These are phyloP conservation scores for Alosa sapidissima DNA, from an alignment of 2,797 vertebrate species.

Conservation along the genomic window DNA sequence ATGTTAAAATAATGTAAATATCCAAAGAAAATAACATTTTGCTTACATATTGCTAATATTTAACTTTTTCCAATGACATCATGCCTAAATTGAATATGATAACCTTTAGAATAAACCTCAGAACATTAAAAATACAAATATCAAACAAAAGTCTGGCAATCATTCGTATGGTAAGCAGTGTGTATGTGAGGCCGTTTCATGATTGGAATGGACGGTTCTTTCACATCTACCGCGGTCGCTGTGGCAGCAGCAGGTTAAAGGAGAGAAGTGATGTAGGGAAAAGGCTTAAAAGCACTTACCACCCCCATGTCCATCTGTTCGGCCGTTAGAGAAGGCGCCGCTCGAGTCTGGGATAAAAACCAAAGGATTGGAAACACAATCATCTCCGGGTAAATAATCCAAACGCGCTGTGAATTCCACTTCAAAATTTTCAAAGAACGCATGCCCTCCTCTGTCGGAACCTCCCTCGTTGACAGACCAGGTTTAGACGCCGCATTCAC, in stretches of 20 bases:
- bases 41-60: not conserved
- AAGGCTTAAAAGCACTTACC: constrained; percentile 63
- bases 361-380: constrained; percentile 66
- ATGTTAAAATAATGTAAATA: not conserved
- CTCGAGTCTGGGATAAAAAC: constrained; percentile 61
- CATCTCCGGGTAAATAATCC: constrained; percentile 70
- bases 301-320: constrained; percentile 76
- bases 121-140: not conserved
- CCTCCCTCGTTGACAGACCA: constrained; percentile 62
- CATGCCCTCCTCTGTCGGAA: constrained; percentile 61
- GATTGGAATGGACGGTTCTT: constrained; percentile 6
- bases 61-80: not conserved
- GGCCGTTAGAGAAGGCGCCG: constrained; percentile 68
- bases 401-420: constrained; percentile 53
- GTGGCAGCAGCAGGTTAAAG: constrained; percentile 13
- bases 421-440: constrained; percentile 50
- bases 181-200: not conserved
- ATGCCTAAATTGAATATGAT: not conserved
- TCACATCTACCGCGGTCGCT: constrained; percentile 1
- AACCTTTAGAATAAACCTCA: not conserved
- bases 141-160: not conserved
- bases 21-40: not conserved
- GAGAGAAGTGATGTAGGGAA: not conserved
- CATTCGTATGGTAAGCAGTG: not conserved
- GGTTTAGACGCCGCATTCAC: constrained; percentile 63